Evolutionary conservation across 2,113 vertebrate species (phyloP).

Genomic region (Pseudorectes ferrugineus): DNA sequence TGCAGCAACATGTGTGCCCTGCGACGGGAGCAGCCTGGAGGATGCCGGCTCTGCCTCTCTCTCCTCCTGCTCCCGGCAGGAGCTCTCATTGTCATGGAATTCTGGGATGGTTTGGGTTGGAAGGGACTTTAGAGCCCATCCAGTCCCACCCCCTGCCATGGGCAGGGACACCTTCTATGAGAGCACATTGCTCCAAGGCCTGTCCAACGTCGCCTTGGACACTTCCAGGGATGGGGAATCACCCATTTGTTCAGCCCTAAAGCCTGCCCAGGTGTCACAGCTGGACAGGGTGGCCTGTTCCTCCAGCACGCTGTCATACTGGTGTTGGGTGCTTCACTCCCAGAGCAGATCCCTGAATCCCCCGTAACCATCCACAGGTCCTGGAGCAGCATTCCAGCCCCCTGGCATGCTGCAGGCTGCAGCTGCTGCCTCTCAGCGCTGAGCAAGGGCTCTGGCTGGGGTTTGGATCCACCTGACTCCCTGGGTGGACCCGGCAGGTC

Average conservation of each 20-base stretch:
- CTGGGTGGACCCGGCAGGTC: neutral
- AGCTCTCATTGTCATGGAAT: neutral
- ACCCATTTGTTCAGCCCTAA: accelerated
- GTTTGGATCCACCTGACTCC: accelerated
- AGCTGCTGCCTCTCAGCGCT: accelerated
- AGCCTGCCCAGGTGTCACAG: neutral
- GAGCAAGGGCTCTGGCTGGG: neutral
- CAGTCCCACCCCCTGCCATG: accelerated
- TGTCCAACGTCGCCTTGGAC: neutral
- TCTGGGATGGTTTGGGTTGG: neutral
- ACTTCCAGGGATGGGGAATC: neutral
- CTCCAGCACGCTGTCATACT: accelerated
- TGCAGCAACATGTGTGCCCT: neutral
- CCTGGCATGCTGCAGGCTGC: accelerated
- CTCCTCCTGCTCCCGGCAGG: neutral
- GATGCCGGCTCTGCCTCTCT: neutral
- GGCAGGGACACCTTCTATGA: neutral
- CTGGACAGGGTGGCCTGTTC: accelerated
- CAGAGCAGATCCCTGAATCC: neutral
- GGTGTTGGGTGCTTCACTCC: accelerated
- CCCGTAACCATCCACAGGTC: accelerated
- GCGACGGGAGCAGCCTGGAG: neutral
- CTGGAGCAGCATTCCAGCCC: neutral
- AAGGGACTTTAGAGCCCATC: neutral
- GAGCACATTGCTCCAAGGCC: neutral